Percentiles rank a stretch among this genome's conserved stretches.
phyloP scores from a whole-genome alignment of 2,797 vertebrate genomes.

The Poeciliopsis turneri region DNA sequence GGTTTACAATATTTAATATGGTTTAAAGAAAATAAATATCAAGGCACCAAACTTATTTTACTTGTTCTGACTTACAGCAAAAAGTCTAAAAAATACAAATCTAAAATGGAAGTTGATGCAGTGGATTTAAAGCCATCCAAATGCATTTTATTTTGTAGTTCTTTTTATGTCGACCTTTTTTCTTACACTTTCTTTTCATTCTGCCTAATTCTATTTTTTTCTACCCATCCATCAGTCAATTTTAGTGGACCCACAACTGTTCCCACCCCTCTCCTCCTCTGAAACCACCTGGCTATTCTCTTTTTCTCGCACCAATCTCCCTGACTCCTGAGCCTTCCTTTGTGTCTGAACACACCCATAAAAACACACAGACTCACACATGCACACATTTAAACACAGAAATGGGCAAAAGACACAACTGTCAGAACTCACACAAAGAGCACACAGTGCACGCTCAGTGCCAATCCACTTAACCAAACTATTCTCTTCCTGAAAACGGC shows the following conservation, averaged over 20 bases:
- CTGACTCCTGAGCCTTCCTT: constrained; percentile 28
- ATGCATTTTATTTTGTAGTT: constrained; percentile 41
- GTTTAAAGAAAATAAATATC: background rate
- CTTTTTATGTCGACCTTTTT: background rate
- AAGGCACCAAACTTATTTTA: background rate
- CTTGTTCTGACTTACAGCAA: background rate
- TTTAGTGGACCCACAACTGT: constrained; percentile 6
- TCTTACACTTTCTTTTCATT: background rate
- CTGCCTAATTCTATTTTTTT: background rate
- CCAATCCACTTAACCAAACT: constrained; percentile 90
- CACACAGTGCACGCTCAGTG: constrained; percentile 73
- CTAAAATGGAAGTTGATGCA: constrained; percentile 12
- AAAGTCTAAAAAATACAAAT: background rate
- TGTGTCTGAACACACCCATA: constrained; percentile 27
- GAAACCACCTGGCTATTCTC: background rate
- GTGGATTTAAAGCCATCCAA: constrained; percentile 32
- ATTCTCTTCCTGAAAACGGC: constrained; percentile 87
- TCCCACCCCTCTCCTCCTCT: constrained; percentile 6
- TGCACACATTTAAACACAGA: constrained; percentile 42
- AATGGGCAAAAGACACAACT: constrained; percentile 38
- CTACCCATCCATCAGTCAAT: constrained; percentile 15
- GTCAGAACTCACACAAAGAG: constrained; percentile 61
- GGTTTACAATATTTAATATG: background rate
- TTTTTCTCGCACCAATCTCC: constrained; percentile 37
- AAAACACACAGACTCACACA: constrained; percentile 12